Base-by-base conservation (phyloP, 1,140 invertebrate genomes). In the Hesperophylax magnus region DNA sequence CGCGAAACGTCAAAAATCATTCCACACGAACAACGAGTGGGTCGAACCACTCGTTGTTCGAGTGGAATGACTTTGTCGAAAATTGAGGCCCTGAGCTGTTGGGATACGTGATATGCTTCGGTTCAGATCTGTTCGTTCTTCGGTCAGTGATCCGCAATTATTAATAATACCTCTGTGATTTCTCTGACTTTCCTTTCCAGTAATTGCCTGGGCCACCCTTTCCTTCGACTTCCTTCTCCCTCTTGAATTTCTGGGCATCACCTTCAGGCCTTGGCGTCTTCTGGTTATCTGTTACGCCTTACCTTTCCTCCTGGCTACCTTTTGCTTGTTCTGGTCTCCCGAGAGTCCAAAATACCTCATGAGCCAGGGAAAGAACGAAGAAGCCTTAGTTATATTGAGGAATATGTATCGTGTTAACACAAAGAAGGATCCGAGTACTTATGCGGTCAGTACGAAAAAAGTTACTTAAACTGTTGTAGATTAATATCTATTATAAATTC, bases 271-370 rank as follows among this genome's bases (percentile, higher is more conserved):
- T 15, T 81, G 80, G 80, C 17, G 80, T 14, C 54, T 81, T 5
- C 24, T 81, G 72, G 52, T 81, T 15, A 69, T 81, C 6, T 39
- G 27, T 22, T 81, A 52, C 60, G 74, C 80, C 39, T 14, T 67
- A 7, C 80, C 80, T 15, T 77, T 91, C 34, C 81, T 94, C 22
- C 67, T 91, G 3, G 90, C 91, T 0, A 84, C 90, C 0, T 18
- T 92, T 0, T 88, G 93, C 69, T 84, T 92, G 0, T 89, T 92
- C 7, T 87, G 89, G 9, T 87, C 91, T 27, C 93, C 93, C 0
- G 96, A 97, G 86, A 96, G 94, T 80, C 96, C 96, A 0, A 95
- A 95, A 85, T 97, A 93, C 86, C 87, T 94, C 14, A 86, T 95
- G 6, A 90, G 92, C 0, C 91, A 92, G 86, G 93, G 94, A 76